These are phyloP conservation scores for Lepidurus couesii DNA, from an alignment of 1,140 invertebrate species.

Conservation along the genomic window DNA sequence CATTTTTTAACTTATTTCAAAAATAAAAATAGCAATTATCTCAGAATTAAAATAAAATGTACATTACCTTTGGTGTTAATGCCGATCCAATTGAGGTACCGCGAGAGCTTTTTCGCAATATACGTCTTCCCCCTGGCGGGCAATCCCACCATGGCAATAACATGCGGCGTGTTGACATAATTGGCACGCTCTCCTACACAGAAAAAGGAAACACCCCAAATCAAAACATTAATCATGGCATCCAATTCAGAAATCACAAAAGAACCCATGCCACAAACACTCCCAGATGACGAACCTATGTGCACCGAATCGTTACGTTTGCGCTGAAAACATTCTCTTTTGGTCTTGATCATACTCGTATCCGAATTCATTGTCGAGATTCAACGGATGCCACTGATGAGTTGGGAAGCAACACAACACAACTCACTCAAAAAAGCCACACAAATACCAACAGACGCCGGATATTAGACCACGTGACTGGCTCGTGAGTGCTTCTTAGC, in stretches of 20 bases:
- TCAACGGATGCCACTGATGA: background rate
- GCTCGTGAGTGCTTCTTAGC: too few species aligned
- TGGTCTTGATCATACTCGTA: constrained; percentile 4
- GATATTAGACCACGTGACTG: too few species aligned
- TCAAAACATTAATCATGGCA: background rate
- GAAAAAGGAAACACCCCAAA: constrained; percentile 39
- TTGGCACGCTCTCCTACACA: constrained; percentile 70
- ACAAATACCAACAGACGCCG: too few species aligned
- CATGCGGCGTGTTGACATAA: constrained; percentile 74
- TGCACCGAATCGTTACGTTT: background rate
- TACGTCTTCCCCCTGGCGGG: constrained; percentile 88
- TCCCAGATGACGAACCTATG: background rate
- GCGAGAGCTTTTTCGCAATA: constrained; percentile 75
- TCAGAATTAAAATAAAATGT: background rate
- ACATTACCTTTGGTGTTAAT: constrained; percentile 74
- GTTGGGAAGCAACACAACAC: background rate
- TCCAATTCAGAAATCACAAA: too few species aligned
- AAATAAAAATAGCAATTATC: constrained; percentile 6
- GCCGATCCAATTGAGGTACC: constrained; percentile 85
- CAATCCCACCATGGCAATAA: constrained; percentile 84
- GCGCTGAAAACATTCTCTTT: background rate
- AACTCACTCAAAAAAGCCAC: too few species aligned
- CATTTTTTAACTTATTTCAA: background rate
- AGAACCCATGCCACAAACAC: too few species aligned
- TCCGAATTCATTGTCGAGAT: background rate